These are phyloP conservation scores for Cecropterus lyciades DNA, from an alignment of 1,140 invertebrate genomes.

Conservation along the genomic window DNA sequence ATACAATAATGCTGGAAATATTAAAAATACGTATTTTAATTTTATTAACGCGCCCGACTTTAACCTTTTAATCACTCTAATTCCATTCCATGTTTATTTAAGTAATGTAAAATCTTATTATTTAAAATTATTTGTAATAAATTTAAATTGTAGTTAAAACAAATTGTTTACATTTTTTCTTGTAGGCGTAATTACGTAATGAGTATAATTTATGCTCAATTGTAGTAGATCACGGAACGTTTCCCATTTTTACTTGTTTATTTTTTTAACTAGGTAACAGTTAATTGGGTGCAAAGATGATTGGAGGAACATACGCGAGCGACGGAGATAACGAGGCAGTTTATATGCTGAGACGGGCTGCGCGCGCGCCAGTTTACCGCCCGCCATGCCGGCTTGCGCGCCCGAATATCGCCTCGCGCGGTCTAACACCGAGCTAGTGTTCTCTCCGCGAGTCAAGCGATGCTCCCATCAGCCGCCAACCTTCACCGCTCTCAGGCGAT, in stretches of 20 bases:
- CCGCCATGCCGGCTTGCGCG: constrained; percentile 87
- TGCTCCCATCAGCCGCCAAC: constrained; percentile 84
- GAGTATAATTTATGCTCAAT: constrained; percentile 3
- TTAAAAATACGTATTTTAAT: neutral
- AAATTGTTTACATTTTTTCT: neutral
- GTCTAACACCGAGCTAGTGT: constrained; percentile 83
- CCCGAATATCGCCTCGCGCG: constrained; percentile 86
- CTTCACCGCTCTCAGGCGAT: constrained; percentile 81
- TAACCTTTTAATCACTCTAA: too few species aligned
- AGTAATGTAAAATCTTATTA: too few species aligned
- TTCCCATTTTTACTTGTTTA: constrained; percentile 48
- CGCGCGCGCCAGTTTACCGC: constrained; percentile 66
- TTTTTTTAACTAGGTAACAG: constrained; percentile 69
- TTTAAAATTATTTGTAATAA: too few species aligned
- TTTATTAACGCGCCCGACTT: neutral
- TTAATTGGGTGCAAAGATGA: constrained; percentile 82
- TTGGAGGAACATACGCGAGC: constrained; percentile 48
- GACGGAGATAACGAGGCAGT: constrained; percentile 68
- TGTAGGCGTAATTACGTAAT: constrained; percentile 12
- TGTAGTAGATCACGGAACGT: constrained; percentile 31
- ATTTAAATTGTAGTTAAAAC: neutral
- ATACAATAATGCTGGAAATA: neutral
- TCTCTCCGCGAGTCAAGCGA: constrained; percentile 84
- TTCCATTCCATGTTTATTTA: too few species aligned
- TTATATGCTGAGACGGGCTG: constrained; percentile 66